Base-by-base conservation (phyloP, 2,797 vertebrate genomes). In the Scolopax bukidnonensis region DNA sequence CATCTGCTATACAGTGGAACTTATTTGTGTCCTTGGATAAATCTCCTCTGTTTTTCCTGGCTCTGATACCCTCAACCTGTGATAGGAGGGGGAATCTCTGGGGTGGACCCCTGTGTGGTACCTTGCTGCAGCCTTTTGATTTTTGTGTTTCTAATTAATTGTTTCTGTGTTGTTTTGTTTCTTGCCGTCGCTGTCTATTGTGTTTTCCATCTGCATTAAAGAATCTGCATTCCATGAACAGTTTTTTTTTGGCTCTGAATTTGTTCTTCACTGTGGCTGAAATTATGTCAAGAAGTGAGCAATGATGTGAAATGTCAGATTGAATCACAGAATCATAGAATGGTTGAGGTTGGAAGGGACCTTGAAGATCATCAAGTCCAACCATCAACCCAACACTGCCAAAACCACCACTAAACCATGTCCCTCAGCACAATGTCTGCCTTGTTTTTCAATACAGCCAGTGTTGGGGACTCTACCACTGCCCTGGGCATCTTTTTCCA, bases 1-100 rank as follows among this genome's bases (percentile, higher is more conserved):
- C 19, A 6, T 2, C 16, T 33, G 27, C 0, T 1, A 2, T 1
- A 8, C 30, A 25, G 1, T 2, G 0, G 10, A 10, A 8, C 33
- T 18, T 10, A 36, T 24, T 4, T 27, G 32, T 12, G 3, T 36
- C 32, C 40, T 45, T 0, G 0, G 8, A 7, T 5, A 25, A 15
- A 10, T 51, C 19, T 81, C 4, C 36, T 23, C 41, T 28, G 33
- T 43, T 23, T 19, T 56, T n/a, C 54, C 30, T 3, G 6, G 32
- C 45, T 36, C 30, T 8, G 16, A 48, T 32, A 8, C 20, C 40
- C 23, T 40, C 36, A 9, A 3, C 4, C 11, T 7, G 5, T 9
- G 5, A 5, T 1, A 12, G 23, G 16, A 20, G 7, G 30, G 25
- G 8, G 6, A 25, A 13, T 13, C 5, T 59, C 40, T 36, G 33